Evolutionary conservation across 2,888 invertebrate genomes (phyloP).

Genomic region (Drosophila macrothrix): DNA sequence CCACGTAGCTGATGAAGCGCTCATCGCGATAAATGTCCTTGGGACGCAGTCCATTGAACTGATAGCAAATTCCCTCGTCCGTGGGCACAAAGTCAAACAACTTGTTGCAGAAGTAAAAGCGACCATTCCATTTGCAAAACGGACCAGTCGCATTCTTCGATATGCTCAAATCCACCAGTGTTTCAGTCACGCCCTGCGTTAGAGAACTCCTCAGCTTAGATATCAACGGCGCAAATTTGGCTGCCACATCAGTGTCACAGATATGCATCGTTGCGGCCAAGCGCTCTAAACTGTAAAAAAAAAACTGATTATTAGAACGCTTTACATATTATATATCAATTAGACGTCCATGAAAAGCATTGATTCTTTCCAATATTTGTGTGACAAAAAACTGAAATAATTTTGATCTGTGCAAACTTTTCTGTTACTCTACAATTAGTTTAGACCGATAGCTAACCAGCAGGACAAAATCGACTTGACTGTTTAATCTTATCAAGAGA

Average conservation of each 20-base stretch:
- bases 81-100: conserved; percentile 82
- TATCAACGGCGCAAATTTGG: conserved; percentile 68
- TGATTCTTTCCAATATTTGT: background rate
- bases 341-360: background rate
- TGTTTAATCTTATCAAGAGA: background rate
- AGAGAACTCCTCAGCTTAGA: conserved; percentile 37
- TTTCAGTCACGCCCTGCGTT: conserved; percentile 60
- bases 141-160: conserved; percentile 81
- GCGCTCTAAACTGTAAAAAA: conserved; percentile 66
- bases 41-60: conserved; percentile 82
- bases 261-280: conserved; percentile 82
- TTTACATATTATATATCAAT: background rate
- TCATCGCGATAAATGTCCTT: conserved; percentile 82
- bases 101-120: conserved; percentile 82
- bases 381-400: no score
- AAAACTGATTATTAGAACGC: background rate
- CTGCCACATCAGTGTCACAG: conserved; percentile 80
- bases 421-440: background rate
- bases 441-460: background rate
- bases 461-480: background rate
- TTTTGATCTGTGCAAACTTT: background rate
- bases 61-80: conserved; percentile 84
- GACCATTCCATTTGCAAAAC: conserved; percentile 83
- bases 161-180: conserved; percentile 75
- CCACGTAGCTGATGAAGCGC: conserved; percentile 72